Evolutionary conservation across 2,113 vertebrate species (phyloP), one percentile per base, ranked within the genome.

Genomic region (Noctilio leporinus): DNA sequence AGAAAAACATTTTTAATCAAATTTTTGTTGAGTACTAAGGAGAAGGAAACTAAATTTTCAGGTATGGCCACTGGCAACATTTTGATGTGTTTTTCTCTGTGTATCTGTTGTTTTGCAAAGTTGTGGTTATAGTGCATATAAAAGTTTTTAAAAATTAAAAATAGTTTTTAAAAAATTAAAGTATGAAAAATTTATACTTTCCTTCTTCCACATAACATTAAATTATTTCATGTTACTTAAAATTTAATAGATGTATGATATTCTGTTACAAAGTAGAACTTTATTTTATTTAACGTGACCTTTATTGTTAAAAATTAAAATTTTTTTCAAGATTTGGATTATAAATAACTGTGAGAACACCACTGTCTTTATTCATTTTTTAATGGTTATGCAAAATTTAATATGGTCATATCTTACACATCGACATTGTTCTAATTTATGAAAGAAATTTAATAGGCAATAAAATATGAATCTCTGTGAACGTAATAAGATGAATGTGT

Each of bases 361-460:
- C 12, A 45, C 28, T 40, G 47, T 12, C 59, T 26, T 59, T 22
- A 64, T 64, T 64, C 22, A 43, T 49, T 75, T 75, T 40, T 76
- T 53, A 91, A 3, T 91, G 53, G 26, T 62, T 78, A 93, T 7
- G 93, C 17, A 91, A 49, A 80, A 35, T 89, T 91, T 70, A 73
- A 72, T 72, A 47, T 43, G 93, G 59, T 77, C 5, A 30, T 62
- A 73, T 82, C n/a, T 81, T 73, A 94, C 38, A 75, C 14, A 55
- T 82, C 88, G 20, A 75, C n/a, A 89, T 55, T 49, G 64, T 88
- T 76, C 51, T 89, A 78, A 72, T 92, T 83, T 95, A 80, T 94
- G 51, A 88, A 95, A 77, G 30, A 84, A 91, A 55, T 57, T 26
- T 90, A 89, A 53, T 49, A 93, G 43, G 14, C n/a, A 95, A 43